Evolutionary conservation across 2,797 vertebrate species (phyloP), one percentile per base, ranked within the genome.

Genomic region (Craterocephalus amniculus): DNA sequence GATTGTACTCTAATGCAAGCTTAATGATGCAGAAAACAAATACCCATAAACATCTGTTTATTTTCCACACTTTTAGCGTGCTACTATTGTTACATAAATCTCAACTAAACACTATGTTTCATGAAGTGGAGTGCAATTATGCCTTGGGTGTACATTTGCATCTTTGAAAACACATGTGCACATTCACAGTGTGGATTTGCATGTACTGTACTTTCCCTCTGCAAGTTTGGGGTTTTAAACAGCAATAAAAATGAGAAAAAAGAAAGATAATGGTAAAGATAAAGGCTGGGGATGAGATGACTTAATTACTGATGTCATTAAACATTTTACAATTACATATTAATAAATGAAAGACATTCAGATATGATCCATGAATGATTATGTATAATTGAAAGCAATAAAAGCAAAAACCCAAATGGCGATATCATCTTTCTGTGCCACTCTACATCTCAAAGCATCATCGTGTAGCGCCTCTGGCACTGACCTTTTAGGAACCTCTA

Each of bases 401-500:
- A 58, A 88, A 84, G 78, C 69, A 67, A 38, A 78, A 74, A 80
- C 58, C 13, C 22, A 64, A 71, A 79, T 67, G 69, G 73, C 40
- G 74, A 83, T 81, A 83, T 76, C 56, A 70, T 79, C 58, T 76
- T 24, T 34, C n/a, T 27, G 32, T 69, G 69, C 48, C 67, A 71
- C 52, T 85, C 65, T 31, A 54, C 56, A 54, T 67, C 83, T 87
- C 80, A 61, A 74, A 90, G 83, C 74, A 56, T 59, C 55, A 36
- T 32, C 6, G 10, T 76, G 82, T 67, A 40, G 24, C 0, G 76
- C 87, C 74, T 79, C 32, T 12, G 72, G 84, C 76, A 10, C 70
- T 90, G 85, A 89, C 89, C 90, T 90, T 86, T 85, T 34, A 66
- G 67, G 65, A 84, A 84, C 83, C 87, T 80, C 72, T 45, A 78